Percentiles rank a stretch among this genome's conserved stretches.
phyloP scores from a whole-genome alignment of 2,888 invertebrate species.

The Hipparchia semele region DNA sequence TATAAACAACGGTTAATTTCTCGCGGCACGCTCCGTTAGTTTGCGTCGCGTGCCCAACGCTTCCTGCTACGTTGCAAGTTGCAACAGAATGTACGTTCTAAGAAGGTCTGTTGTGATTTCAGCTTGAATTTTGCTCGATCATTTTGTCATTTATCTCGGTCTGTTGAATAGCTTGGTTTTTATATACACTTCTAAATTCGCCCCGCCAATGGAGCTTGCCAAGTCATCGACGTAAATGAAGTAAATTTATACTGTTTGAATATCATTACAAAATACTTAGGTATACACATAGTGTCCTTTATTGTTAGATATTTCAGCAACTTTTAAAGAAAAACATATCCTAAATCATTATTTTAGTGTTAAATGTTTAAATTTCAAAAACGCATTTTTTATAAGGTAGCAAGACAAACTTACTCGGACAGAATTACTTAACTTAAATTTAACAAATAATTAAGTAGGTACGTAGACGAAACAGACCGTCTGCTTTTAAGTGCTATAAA shows the following conservation, averaged over 20 bases:
- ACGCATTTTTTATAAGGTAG: background rate
- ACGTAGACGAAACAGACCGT: background rate
- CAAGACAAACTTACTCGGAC: background rate
- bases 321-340: background rate
- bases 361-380: background rate
- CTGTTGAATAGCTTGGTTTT: background rate
- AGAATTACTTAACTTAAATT: too few species aligned
- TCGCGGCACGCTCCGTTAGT: constrained; percentile 77
- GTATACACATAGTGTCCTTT: background rate
- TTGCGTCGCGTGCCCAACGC: constrained; percentile 70
- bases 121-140: constrained; percentile 11
- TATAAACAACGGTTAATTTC: constrained; percentile 81
- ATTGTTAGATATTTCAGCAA: background rate
- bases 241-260: background rate
- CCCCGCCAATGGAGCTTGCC: constrained; percentile 3
- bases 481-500: constrained; percentile 5
- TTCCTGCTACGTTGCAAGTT: constrained; percentile 66
- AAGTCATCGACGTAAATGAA: constrained; percentile 6
- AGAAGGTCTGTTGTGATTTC: constrained; percentile 43
- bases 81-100: constrained; percentile 52
- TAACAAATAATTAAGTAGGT: too few species aligned
- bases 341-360: background rate
- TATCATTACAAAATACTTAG: background rate
- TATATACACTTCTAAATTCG: background rate
- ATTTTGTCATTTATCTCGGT: constrained; percentile 7